phyloP scores from a whole-genome alignment of 1,140 invertebrate species.

The Drosophila asahinai region DNA sequence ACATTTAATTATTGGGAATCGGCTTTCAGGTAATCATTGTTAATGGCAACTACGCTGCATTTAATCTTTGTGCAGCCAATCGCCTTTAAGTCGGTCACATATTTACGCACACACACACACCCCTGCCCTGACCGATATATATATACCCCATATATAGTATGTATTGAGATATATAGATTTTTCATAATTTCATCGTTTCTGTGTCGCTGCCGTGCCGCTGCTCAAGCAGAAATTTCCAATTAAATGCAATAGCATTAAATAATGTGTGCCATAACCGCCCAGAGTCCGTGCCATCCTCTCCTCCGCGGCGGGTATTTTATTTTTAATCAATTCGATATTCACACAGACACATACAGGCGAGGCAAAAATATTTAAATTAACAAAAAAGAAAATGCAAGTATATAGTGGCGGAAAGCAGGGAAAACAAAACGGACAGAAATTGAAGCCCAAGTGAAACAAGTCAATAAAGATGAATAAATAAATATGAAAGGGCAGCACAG shows the following conservation, averaged over 20 bases:
- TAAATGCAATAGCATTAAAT: conserved; percentile 67
- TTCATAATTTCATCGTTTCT: conserved; percentile 59
- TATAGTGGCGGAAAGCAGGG: conserved; percentile 4
- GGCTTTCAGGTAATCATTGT: conserved; percentile 83
- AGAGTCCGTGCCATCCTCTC: not conserved
- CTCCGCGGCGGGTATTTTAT: conserved; percentile 29
- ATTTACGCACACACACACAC: conserved; percentile 28
- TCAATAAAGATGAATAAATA: conserved; percentile 46
- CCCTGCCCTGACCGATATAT: conserved; percentile 28
- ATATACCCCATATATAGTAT: not conserved
- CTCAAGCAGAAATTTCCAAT: conserved; percentile 69
- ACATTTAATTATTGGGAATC: conserved; percentile 84
- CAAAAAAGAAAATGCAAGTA: conserved; percentile 16
- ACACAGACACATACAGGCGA: conserved; percentile 13
- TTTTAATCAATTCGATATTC: conserved; percentile 64
- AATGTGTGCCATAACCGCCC: conserved; percentile 38
- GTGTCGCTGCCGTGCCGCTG: conserved; percentile 41
- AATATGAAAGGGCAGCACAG: conserved; percentile 27
- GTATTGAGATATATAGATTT: conserved; percentile 59
- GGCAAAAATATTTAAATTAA: conserved; percentile 50
- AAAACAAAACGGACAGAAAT: conserved; percentile 16
- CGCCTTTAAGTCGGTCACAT: conserved; percentile 59
- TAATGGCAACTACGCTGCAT: conserved; percentile 81
- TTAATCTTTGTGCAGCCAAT: conserved; percentile 62
- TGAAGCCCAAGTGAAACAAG: conserved; percentile 42